Base-by-base conservation (phyloP, 2,113 vertebrate genomes). In the Lathamus discolor region DNA sequence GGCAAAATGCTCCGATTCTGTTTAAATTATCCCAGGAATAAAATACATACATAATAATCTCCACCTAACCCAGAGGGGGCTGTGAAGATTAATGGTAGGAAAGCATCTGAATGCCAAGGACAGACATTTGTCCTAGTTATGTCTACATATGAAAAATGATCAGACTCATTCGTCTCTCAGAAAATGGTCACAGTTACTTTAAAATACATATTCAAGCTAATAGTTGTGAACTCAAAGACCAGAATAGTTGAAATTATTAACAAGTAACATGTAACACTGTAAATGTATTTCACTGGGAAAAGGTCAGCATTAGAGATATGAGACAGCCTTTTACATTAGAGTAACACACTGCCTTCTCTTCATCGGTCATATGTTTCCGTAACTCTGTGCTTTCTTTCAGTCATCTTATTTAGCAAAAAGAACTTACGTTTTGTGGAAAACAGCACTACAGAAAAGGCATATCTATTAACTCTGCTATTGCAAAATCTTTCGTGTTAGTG, bases 41-140 rank as follows among this genome's bases (percentile, higher is more conserved):
- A 94, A 72, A 68, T 9, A 17, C 1, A 1, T 44, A 24, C 12
- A 19, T 16, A 73, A 64, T 16, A 87, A 90, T 18, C 48, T 86
- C 16, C 81, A 87, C 37, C 73, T 67, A 46, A 39, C 48, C 68
- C 86, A 79, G 39, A 79, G 83, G 20, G 54, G 81, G 62, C 41
- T 91, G 54, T 69, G 93, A 95, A 93, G 93, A 94, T 96, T 93
- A 84, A 93, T 93, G 77, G 68, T 13, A 95, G 81, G 74, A 89
- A 85, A 72, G 39, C 66, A 90, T 41, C 81, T 84, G 88, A 81
- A 76, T 74, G 54, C 41, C 91, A 97, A 93, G 93, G 91, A 94
- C 91, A 94, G 81, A 76, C 46, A 54, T 70, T 86, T 78, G 88
- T 79, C 84, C 95, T 35, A 91, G 77, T 90, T 97, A 80, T 3